These are phyloP conservation scores for Drosophila miranda DNA, from an alignment of 1,140 invertebrate species.

Conservation along the genomic window DNA sequence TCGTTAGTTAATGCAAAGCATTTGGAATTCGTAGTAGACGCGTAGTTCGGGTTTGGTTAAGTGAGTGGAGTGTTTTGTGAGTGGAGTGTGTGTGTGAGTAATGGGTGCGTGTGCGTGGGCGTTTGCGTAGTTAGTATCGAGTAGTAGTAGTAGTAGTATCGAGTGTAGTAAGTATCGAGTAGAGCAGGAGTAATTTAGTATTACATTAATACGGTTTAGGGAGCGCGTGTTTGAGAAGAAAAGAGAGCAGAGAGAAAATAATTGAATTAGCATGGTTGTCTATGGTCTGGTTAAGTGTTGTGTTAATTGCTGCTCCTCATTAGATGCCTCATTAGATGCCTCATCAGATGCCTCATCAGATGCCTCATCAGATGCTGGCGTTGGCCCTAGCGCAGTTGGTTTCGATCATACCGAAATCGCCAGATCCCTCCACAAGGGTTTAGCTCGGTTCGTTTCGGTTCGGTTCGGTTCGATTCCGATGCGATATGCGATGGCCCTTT, in stretches of 20 bases:
- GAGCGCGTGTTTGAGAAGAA: slow-evolving; percentile 79
- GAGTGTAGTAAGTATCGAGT: slow-evolving; percentile 62
- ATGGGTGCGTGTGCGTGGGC: slow-evolving; percentile 32
- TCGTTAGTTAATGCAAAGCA: slow-evolving; percentile 70
- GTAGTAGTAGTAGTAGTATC: slow-evolving; percentile 51
- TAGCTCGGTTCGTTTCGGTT: too few species aligned
- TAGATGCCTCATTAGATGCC: slow-evolving; percentile 4
- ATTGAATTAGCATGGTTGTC: slow-evolving; percentile 80
- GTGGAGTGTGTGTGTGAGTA: slow-evolving; percentile 12
- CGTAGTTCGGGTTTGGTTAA: slow-evolving; percentile 9
- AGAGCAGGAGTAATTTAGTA: slow-evolving; percentile 62
- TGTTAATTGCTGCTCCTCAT: slow-evolving; percentile 43
- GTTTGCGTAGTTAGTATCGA: slow-evolving; percentile 45
- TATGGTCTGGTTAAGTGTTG: slow-evolving; percentile 46
- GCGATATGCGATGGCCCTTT: not conserved
- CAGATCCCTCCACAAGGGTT: slow-evolving; percentile 33
- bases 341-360: slow-evolving; percentile 4
- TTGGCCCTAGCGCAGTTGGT: slow-evolving; percentile 21
- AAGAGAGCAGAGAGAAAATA: slow-evolving; percentile 82
- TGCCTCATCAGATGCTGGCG: slow-evolving; percentile 16
- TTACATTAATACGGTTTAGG: slow-evolving; percentile 57
- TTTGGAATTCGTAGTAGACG: slow-evolving; percentile 56
- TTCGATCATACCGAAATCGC: slow-evolving; percentile 58
- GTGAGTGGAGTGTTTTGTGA: slow-evolving; percentile 3
- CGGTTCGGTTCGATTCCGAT: not conserved